Percentiles rank a stretch among this genome's conserved stretches.
phyloP scores from a whole-genome alignment of 1,140 invertebrate genomes.

The Aphidius gifuensis region DNA sequence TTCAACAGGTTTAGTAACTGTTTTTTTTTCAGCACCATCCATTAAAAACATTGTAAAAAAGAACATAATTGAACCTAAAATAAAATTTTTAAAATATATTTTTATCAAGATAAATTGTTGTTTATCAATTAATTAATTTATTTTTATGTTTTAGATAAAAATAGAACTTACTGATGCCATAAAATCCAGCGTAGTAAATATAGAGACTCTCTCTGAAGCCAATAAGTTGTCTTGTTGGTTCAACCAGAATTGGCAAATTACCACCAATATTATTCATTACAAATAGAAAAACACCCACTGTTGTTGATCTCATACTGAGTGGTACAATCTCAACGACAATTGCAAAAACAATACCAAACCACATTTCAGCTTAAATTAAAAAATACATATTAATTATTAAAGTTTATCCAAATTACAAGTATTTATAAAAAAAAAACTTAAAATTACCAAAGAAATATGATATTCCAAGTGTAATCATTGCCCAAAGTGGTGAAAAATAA shows the following conservation, averaged over 20 bases:
- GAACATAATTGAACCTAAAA: slow-evolving; percentile 67
- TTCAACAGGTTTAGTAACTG: slow-evolving; percentile 17
- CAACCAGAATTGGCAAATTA: slow-evolving; percentile 83
- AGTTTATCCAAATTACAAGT: background rate
- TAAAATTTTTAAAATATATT: slow-evolving; percentile 7
- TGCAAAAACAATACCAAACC: slow-evolving; percentile 88
- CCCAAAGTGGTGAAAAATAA: slow-evolving; percentile 75
- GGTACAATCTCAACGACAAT: slow-evolving; percentile 86
- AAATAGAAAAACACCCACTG: slow-evolving; percentile 82
- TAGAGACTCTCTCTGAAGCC: slow-evolving; percentile 80
- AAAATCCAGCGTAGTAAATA: slow-evolving; percentile 84
- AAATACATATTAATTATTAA: background rate
- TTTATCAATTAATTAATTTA: too few relatives aligned
- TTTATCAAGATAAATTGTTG: background rate
- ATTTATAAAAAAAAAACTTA: slow-evolving; percentile 15
- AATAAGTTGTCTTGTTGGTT: slow-evolving; percentile 74
- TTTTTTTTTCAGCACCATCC: slow-evolving; percentile 54
- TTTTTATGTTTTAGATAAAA: background rate
- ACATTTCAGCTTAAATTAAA: slow-evolving; percentile 75
- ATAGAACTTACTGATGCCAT: slow-evolving; percentile 71
- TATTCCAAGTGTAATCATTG: slow-evolving; percentile 80
- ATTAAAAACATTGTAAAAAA: slow-evolving; percentile 70
- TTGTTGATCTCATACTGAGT: slow-evolving; percentile 73
- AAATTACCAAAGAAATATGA: slow-evolving; percentile 80
- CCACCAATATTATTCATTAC: slow-evolving; percentile 92